Evolutionary conservation across 2,888 invertebrate genomes (phyloP).

Genomic region (Polydrusus cervinus): DNA sequence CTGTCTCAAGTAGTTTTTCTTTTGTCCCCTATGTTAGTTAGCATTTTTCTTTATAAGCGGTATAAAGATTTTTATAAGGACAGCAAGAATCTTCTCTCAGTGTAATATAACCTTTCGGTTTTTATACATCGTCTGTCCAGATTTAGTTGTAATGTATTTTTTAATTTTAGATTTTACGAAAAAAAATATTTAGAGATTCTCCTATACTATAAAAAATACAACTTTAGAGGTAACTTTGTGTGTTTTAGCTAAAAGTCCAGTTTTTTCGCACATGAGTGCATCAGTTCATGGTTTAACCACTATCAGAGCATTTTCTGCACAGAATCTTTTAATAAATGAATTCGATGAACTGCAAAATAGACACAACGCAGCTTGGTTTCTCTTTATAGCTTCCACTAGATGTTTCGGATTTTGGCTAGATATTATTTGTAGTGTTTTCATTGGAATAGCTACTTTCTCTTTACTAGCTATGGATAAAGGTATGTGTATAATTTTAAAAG

Average conservation of each 20-base stretch:
- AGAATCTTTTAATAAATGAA: conserved; percentile 76
- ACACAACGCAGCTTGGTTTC: conserved; percentile 85
- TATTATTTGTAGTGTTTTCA: conserved; percentile 78
- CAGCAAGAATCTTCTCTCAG: too few relatives aligned
- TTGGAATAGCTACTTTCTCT: conserved; percentile 67
- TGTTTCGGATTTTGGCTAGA: conserved; percentile 84
- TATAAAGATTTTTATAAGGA: too few relatives aligned
- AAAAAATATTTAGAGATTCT: too few relatives aligned
- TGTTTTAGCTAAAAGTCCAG: conserved; percentile 82
- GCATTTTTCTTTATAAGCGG: too few relatives aligned
- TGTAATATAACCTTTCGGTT: too few relatives aligned
- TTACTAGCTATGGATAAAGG: conserved; percentile 61
- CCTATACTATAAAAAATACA: too few relatives aligned
- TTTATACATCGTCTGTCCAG: too few relatives aligned
- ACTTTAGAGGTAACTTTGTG: not conserved
- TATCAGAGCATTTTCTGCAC: conserved; percentile 82
- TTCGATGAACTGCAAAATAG: conserved; percentile 78
- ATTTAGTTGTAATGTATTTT: too few relatives aligned
- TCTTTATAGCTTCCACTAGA: conserved; percentile 78
- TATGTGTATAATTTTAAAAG: conserved; percentile 31
- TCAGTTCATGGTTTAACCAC: conserved; percentile 85
- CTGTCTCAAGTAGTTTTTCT: too few relatives aligned
- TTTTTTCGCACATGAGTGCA: conserved; percentile 84
- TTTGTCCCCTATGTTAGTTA: too few relatives aligned
- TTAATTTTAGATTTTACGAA: too few relatives aligned